Conservation (phyloP, 2,888 invertebrate genomes). For the Tineola bisselliella region DNA sequence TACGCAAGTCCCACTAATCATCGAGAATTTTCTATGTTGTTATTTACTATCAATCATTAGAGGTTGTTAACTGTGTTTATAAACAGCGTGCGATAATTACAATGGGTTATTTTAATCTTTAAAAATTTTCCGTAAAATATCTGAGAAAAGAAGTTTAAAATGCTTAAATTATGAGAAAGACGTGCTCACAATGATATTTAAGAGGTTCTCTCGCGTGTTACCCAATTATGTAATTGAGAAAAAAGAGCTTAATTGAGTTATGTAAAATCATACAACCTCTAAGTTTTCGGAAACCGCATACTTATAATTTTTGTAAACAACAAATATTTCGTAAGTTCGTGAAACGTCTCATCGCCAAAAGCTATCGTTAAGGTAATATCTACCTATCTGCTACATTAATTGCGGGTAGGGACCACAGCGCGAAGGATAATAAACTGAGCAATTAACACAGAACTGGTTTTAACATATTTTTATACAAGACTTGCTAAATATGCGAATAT, state of each 20-base stretch:
- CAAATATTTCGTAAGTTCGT: conserved; percentile 1
- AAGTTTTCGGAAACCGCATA: not conserved
- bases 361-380: not conserved
- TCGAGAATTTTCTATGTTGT: too few species aligned
- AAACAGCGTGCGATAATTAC: too few species aligned
- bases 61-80: too few species aligned
- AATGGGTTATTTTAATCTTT: too few species aligned
- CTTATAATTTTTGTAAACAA: conserved; percentile 1
- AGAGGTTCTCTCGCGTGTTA: not conserved
- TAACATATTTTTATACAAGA: not conserved
- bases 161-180: not conserved
- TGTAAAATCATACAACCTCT: not conserved
- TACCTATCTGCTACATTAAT: not conserved
- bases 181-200: not conserved
- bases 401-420: not conserved
- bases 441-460: conserved; percentile 5
- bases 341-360: not conserved
- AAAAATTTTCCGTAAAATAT: too few species aligned
- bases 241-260: not conserved
- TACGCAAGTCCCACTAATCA: too few species aligned
- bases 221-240: not conserved
- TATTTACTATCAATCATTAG: too few species aligned
- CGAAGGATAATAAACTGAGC: conserved; percentile 1
- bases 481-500: not conserved
- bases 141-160: not conserved